These are phyloP conservation scores for Conomelus anceps DNA, from an alignment of 2,888 invertebrate species.

Conservation along the genomic window DNA sequence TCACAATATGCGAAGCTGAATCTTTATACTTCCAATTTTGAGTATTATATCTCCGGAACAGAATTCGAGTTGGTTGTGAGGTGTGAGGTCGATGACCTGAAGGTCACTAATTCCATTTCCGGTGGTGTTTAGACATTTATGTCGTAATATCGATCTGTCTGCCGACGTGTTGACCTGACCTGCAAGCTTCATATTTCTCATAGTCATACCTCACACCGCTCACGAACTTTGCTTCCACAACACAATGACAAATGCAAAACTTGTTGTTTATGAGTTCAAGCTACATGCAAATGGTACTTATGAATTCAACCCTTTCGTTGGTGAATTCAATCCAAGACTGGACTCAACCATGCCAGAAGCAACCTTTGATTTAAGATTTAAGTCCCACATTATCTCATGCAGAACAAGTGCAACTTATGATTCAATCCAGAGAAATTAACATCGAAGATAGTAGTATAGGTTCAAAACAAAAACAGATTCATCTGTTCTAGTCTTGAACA, in stretches of 20 bases:
- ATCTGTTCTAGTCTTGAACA: no score
- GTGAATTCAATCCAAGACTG: no score
- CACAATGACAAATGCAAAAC: background rate
- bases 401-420: no score
- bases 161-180: background rate
- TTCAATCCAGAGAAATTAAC: no score
- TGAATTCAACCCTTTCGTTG: background rate
- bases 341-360: no score
- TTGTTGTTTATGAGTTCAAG: background rate
- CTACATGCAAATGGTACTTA: background rate
- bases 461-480: no score
- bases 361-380: no score
- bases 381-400: no score
- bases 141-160: background rate
- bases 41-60: background rate
- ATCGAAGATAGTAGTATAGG: no score
- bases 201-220: background rate
- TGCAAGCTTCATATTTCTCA: background rate
- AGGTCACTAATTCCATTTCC: background rate
- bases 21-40: background rate
- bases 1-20: no score
- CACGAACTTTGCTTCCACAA: background rate
- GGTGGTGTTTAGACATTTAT: background rate
- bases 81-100: background rate
- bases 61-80: background rate